A percentile compares a stretch with the other conserved stretches of the same genome.
These are phyloP conservation scores for Synanthedon myopaeformis DNA, from an alignment of 2,888 invertebrate genomes.

Conservation along the genomic window DNA sequence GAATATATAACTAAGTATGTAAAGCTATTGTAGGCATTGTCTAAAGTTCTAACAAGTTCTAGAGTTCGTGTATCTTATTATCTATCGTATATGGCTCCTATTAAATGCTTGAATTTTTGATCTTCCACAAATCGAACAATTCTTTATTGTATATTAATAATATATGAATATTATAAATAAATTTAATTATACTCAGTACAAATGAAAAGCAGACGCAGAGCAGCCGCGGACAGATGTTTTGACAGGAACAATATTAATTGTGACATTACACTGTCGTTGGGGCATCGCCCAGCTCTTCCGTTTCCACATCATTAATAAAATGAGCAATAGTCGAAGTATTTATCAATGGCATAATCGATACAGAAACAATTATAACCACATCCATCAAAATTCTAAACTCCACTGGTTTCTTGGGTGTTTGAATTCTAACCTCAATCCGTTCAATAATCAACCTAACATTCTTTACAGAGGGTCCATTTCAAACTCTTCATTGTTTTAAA, in stretches of 20 bases:
- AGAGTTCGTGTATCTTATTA: too few species aligned
- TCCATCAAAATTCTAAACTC: slow-evolving; percentile 66
- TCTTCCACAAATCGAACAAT: too few species aligned
- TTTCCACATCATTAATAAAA: slow-evolving; percentile 69
- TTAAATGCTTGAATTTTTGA: too few species aligned
- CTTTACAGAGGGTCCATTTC: slow-evolving; percentile 20
- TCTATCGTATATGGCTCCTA: too few species aligned
- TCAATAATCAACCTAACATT: slow-evolving; percentile 25
- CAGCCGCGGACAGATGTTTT: slow-evolving; percentile 60
- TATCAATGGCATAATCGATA: slow-evolving; percentile 72
- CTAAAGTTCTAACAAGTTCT: too few species aligned
- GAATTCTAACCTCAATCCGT: slow-evolving; percentile 18
- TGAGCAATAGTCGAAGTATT: slow-evolving; percentile 69
- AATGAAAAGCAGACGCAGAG: slow-evolving; percentile 35
- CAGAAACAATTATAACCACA: slow-evolving; percentile 70
- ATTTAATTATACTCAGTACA: slow-evolving; percentile 39
- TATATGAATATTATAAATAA: slow-evolving; percentile 11
- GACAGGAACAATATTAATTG: slow-evolving; percentile 65
- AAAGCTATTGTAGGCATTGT: too few species aligned
- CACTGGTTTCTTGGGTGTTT: slow-evolving; percentile 32
- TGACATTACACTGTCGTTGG: slow-evolving; percentile 61
- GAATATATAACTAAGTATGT: too few species aligned
- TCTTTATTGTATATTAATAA: neutral
- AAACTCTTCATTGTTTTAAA: slow-evolving; percentile 1
- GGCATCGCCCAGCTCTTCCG: slow-evolving; percentile 59